Evolutionary conservation across 2,888 invertebrate genomes (phyloP).

Genomic region (Synanthedon myopaeformis): DNA sequence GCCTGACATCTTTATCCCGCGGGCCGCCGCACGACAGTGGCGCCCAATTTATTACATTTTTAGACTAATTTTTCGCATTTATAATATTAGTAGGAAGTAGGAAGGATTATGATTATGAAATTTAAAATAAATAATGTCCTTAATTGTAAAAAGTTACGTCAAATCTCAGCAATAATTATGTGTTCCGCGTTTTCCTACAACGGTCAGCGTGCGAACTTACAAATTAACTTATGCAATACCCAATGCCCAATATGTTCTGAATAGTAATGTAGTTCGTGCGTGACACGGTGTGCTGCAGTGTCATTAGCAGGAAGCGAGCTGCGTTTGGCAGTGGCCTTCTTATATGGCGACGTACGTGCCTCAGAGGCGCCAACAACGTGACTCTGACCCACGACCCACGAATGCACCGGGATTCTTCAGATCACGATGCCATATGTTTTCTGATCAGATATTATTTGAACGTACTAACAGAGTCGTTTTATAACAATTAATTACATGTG

Average conservation of each 20-base stretch:
- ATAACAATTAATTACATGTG: neutral
- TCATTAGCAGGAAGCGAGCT: conserved; percentile 1
- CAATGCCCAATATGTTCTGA: conserved; percentile 2
- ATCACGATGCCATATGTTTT: neutral
- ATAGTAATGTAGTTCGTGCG: neutral
- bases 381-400: conserved; percentile 27
- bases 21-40: too few species aligned
- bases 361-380: conserved; percentile 19
- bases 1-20: too few species aligned
- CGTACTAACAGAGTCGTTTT: neutral
- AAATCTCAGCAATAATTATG: neutral
- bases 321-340: conserved; percentile 2
- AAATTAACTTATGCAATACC: conserved; percentile 3
- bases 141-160: too few species aligned
- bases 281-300: conserved; percentile 1
- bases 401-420: neutral
- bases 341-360: conserved; percentile 21
- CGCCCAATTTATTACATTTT: too few species aligned
- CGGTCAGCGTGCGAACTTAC: neutral
- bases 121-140: too few species aligned
- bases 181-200: neutral
- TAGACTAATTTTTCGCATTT: too few species aligned
- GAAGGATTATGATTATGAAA: too few species aligned
- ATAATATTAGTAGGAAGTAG: too few species aligned
- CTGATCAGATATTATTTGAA: neutral